These are phyloP conservation scores for Pristionchus entomophagus DNA, from an alignment of 2,888 invertebrate species.

Conservation along the genomic window DNA sequence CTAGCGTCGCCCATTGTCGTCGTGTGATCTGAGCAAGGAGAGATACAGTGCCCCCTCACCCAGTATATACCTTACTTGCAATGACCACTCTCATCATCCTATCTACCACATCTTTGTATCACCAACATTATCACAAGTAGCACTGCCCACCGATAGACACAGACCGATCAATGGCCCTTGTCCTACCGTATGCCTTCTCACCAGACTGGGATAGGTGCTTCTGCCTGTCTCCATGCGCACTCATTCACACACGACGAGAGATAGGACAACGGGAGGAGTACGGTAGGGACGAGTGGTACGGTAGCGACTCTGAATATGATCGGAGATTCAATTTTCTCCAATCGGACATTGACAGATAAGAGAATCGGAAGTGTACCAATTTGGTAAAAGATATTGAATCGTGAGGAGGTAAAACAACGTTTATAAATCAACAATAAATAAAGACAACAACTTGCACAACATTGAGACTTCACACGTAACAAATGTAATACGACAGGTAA, in stretches of 20 bases:
- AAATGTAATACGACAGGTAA: background rate
- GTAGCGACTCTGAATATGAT: background rate
- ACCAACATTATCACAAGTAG: too few species aligned
- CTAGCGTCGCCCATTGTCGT: conserved; percentile 30
- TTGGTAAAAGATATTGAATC: background rate
- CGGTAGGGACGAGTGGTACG: conserved; percentile 15
- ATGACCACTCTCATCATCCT: background rate
- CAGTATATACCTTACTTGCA: background rate
- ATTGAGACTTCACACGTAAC: background rate
- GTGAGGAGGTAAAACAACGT: background rate
- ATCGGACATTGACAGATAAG: background rate
- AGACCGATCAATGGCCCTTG: too few species aligned
- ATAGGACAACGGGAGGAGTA: conserved; percentile 1
- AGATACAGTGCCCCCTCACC: background rate
- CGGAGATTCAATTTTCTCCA: background rate
- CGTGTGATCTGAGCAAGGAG: background rate
- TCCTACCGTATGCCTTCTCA: background rate
- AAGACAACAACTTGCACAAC: background rate
- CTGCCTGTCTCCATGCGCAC: conserved; percentile 42
- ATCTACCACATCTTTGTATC: background rate
- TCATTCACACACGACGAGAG: conserved; percentile 36
- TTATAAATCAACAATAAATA: background rate
- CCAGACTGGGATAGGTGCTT: conserved; percentile 2
- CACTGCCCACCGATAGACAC: too few species aligned
- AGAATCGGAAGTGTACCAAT: background rate